phyloP scores from a whole-genome alignment of 2,797 vertebrate species.

The Buphagus erythrorhynchus region DNA sequence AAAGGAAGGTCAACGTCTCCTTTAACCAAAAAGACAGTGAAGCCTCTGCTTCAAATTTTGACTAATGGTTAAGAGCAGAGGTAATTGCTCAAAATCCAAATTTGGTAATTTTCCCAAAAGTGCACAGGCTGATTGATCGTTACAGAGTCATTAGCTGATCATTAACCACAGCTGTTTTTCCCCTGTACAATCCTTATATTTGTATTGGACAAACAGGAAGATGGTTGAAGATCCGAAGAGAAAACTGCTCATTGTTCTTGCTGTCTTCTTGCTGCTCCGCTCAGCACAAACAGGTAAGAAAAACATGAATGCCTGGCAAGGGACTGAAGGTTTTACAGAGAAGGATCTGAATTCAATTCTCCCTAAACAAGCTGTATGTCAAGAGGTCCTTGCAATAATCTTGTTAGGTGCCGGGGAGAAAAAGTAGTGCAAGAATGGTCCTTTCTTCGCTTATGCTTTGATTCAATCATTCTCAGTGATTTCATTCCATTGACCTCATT shows the following conservation, averaged over 20 bases:
- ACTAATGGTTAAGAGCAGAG: slow-evolving; percentile 2
- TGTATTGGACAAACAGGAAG: not conserved
- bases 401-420: not conserved
- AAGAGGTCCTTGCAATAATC: not conserved
- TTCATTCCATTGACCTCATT: not conserved
- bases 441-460: not conserved
- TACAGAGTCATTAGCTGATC: not conserved
- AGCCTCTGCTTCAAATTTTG: not conserved
- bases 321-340: not conserved
- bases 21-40: not conserved
- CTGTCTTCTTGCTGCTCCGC: not conserved
- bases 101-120: not conserved
- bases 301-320: not conserved
- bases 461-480: not conserved
- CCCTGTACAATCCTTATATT: not conserved
- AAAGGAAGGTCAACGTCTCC: not conserved
- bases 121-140: not conserved
- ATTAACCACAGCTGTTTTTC: not conserved
- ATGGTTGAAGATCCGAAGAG: not conserved
- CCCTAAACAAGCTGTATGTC: not conserved
- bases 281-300: slow-evolving; percentile 54
- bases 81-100: not conserved
- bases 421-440: not conserved
- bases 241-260: not conserved
- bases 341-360: not conserved